These are phyloP conservation scores for Campoplex capitator DNA, from an alignment of 2,888 invertebrate species.

Conservation along the genomic window DNA sequence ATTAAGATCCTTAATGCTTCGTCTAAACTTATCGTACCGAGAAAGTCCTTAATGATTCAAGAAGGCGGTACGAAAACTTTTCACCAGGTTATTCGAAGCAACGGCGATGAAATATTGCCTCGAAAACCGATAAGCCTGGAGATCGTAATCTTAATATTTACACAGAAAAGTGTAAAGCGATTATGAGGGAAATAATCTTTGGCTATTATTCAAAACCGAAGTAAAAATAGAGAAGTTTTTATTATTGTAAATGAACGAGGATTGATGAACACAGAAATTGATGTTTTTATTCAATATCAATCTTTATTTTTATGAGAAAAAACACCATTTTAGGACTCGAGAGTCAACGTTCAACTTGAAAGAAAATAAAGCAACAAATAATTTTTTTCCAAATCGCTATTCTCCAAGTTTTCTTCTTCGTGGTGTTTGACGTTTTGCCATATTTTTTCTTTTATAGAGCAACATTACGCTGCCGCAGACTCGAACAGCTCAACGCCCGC, in stretches of 20 bases:
- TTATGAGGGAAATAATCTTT: neutral
- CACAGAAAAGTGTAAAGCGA: neutral
- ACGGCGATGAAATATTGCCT: neutral
- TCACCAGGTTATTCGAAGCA: neutral
- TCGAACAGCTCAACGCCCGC: constrained; percentile 91
- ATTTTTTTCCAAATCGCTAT: neutral
- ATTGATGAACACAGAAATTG: no score
- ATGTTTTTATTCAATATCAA: no score
- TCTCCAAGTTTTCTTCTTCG: neutral
- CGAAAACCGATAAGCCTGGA: neutral
- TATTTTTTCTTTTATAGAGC: constrained; percentile 86
- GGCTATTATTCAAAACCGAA: neutral
- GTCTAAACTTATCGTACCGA: constrained; percentile 1
- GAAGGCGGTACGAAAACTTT: constrained; percentile 5
- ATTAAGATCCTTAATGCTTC: constrained; percentile 38
- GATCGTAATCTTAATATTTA: neutral
- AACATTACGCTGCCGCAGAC: constrained; percentile 92
- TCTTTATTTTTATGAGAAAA: no score
- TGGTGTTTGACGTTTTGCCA: neutral
- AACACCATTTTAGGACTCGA: no score
- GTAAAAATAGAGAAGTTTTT: neutral
- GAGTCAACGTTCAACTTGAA: neutral
- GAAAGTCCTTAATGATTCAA: constrained; percentile 21
- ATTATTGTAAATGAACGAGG: neutral
- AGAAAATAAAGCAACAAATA: neutral